Evolutionary conservation across 1,140 invertebrate genomes (phyloP).

Genomic region (Heliconius congener): DNA sequence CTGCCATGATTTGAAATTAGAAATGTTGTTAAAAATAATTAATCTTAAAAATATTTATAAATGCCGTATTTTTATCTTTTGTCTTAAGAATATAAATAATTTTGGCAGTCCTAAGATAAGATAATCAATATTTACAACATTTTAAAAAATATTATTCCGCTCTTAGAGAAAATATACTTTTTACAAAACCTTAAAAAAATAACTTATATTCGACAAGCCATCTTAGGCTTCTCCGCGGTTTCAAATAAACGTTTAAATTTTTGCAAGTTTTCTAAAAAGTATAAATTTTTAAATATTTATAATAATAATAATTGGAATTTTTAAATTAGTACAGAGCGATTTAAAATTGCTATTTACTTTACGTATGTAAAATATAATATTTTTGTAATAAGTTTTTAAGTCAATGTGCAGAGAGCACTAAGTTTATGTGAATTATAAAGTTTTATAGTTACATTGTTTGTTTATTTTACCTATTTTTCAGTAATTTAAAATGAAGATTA

Average conservation of each 20-base stretch:
- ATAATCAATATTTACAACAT: background rate
- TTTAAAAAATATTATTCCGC: background rate
- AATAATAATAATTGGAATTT: background rate
- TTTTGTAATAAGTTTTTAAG: slow-evolving; percentile 1
- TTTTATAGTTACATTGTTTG: background rate
- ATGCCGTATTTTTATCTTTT: too few relatives aligned
- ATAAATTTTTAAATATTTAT: background rate
- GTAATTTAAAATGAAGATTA: too few relatives aligned
- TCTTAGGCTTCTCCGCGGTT: too few relatives aligned
- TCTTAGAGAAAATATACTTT: too few relatives aligned
- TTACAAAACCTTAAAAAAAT: too few relatives aligned
- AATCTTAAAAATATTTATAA: too few relatives aligned
- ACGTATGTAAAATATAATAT: background rate
- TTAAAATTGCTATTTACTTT: slow-evolving; percentile 3
- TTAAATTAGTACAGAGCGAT: background rate
- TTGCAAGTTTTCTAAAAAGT: background rate
- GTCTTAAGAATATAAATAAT: too few relatives aligned
- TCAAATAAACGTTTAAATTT: too few relatives aligned
- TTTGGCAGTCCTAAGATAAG: too few relatives aligned
- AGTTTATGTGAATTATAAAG: slow-evolving; percentile 7
- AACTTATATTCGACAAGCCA: too few relatives aligned
- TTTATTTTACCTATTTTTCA: background rate
- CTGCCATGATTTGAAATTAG: background rate
- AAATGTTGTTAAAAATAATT: too few relatives aligned
- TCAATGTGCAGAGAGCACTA: background rate